These are phyloP conservation scores for Lepus oiostolus DNA, from an alignment of 2,797 vertebrate species.

Conservation along the genomic window DNA sequence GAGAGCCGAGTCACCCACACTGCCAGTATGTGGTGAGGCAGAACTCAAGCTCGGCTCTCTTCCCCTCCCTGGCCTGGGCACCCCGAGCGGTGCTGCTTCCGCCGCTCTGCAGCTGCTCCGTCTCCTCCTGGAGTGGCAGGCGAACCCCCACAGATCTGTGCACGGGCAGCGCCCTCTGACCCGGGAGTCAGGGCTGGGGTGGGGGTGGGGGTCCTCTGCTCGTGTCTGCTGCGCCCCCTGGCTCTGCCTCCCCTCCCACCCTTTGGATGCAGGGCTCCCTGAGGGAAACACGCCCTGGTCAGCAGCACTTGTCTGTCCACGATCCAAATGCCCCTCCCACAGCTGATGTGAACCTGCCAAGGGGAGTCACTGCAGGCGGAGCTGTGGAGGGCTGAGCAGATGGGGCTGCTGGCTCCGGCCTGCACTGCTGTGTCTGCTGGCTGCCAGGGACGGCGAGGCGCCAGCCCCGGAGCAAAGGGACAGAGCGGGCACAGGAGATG, in stretches of 20 bases:
- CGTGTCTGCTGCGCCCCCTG: not conserved
- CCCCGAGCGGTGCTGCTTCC: not conserved
- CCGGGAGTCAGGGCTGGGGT: not conserved
- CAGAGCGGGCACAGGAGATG: rapidly evolving
- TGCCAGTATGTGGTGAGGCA: rapidly evolving
- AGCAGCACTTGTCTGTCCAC: not conserved
- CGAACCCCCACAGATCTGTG: not conserved
- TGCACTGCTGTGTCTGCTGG: rapidly evolving
- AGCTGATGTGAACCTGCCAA: not conserved
- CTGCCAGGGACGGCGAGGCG: not conserved
- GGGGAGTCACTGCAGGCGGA: not conserved
- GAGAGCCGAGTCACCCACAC: rapidly evolving
- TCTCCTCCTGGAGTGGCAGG: not conserved
- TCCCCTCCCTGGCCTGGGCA: not conserved
- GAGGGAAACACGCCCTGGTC: not conserved
- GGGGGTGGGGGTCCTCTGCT: not conserved
- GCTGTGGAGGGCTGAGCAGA: not conserved
- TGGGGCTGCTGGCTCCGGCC: rapidly evolving
- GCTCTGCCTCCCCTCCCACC: not conserved
- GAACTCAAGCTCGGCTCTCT: rapidly evolving
- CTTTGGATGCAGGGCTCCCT: not conserved
- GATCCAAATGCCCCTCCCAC: not conserved
- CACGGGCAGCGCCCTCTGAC: not conserved
- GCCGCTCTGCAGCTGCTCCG: no score
- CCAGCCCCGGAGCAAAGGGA: not conserved